phyloP scores from a whole-genome alignment of 2,113 vertebrate genomes.

The Pterophyllum scalare region DNA sequence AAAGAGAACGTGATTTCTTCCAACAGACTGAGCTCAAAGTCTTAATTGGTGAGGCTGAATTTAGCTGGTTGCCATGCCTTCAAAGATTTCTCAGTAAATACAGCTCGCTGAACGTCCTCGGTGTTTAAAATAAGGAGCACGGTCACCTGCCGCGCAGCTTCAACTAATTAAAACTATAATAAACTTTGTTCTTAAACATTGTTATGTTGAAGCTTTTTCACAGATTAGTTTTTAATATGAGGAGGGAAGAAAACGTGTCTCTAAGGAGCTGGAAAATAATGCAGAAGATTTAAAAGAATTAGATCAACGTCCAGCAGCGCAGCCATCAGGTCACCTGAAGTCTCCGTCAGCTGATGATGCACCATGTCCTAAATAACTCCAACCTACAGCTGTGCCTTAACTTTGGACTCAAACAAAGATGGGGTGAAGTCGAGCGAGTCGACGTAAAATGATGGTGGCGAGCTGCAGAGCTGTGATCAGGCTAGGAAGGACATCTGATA shows the following conservation, averaged over 20 bases:
- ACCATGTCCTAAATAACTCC: too few species aligned
- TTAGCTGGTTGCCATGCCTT: slow-evolving; percentile 48
- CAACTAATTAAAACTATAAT: slow-evolving; percentile 27
- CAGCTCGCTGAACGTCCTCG: neutral
- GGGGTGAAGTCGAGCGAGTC: too few species aligned
- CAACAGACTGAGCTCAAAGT: slow-evolving; percentile 6
- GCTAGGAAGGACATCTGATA: too few species aligned
- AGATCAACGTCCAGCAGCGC: too few species aligned
- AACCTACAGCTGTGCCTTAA: too few species aligned
- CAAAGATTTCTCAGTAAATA: neutral
- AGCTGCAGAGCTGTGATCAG: too few species aligned
- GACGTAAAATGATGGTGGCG: too few species aligned
- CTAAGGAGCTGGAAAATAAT: neutral
- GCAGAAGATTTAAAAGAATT: too few species aligned
- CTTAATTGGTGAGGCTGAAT: slow-evolving; percentile 48
- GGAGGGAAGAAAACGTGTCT: neutral
- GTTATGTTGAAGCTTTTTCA: too few species aligned
- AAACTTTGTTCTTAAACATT: neutral
- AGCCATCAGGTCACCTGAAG: too few species aligned
- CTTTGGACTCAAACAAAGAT: too few species aligned
- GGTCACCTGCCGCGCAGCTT: neutral
- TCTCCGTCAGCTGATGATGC: too few species aligned
- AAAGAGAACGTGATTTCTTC: slow-evolving; percentile 9
- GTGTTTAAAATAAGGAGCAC: neutral
- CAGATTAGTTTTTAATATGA: neutral